A percentile compares a stretch with the other conserved stretches of the same genome.
Conservation (phyloP, 2,888 invertebrate genomes). For the Pterostichus niger region DNA sequence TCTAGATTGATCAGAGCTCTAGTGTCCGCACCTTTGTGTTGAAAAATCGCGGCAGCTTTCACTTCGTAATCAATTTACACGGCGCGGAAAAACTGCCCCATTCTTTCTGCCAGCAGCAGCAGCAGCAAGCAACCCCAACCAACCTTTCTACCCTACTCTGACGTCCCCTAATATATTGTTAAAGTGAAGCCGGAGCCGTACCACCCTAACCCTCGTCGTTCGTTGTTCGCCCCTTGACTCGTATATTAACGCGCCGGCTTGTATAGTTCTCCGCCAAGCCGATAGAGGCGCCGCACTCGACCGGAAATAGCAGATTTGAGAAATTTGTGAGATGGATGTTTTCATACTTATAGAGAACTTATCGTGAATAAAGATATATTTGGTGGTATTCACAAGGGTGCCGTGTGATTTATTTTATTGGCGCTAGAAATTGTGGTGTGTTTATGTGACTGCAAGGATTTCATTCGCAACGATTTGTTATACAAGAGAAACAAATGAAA, state of each 20-base stretch:
- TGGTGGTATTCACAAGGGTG: slow-evolving; percentile 24
- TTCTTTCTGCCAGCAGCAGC: slow-evolving; percentile 70
- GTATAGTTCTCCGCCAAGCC: slow-evolving; percentile 41
- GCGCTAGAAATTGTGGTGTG: slow-evolving; percentile 14
- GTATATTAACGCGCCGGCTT: slow-evolving; percentile 55
- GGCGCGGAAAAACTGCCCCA: slow-evolving; percentile 70
- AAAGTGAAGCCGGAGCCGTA: slow-evolving; percentile 48
- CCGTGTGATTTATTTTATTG: slow-evolving; percentile 41
- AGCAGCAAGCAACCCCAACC: slow-evolving; percentile 29
- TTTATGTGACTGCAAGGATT: slow-evolving; percentile 33
- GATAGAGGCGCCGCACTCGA: slow-evolving; percentile 47
- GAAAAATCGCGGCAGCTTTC: slow-evolving; percentile 63
- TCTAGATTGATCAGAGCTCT: background rate
- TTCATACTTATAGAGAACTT: slow-evolving; percentile 45
- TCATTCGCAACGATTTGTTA: slow-evolving; percentile 27
- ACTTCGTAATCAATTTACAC: slow-evolving; percentile 72
- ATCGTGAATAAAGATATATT: slow-evolving; percentile 53
- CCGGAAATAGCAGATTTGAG: slow-evolving; percentile 60
- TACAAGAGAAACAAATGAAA: slow-evolving; percentile 3
- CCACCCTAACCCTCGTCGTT: slow-evolving; percentile 12
- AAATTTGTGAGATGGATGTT: slow-evolving; percentile 60
- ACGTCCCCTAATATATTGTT: slow-evolving; percentile 66
- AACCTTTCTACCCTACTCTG: slow-evolving; percentile 54
- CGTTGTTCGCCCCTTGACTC: slow-evolving; percentile 42
- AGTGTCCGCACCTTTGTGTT: slow-evolving; percentile 44